phyloP scores from a whole-genome alignment of 2,113 vertebrate genomes.

The Atrichornis clamosus region DNA sequence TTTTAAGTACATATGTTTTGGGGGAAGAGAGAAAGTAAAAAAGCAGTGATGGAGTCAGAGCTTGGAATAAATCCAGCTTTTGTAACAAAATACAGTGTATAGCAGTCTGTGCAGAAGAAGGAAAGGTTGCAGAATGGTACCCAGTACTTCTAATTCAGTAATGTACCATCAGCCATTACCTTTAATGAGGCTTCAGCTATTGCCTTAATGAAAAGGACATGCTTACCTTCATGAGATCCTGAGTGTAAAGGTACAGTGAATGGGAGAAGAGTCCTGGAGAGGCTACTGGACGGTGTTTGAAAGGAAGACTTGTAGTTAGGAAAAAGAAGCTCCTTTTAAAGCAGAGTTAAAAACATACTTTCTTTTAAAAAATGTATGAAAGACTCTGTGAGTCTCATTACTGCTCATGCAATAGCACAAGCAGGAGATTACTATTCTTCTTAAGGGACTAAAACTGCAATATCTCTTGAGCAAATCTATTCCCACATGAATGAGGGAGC shows the following conservation, averaged over 20 bases:
- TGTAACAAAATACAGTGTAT: not conserved
- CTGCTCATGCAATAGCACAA: not conserved
- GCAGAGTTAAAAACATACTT: not conserved
- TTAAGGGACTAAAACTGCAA: not conserved
- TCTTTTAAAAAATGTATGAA: not conserved
- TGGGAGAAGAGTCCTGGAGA: not conserved
- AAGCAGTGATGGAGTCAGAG: conserved; percentile 1
- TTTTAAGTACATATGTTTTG: conserved; percentile 30
- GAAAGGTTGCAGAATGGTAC: not conserved
- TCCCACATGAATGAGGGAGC: not conserved
- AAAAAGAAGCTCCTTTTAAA: not conserved
- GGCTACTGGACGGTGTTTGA: not conserved
- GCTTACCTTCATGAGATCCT: not conserved
- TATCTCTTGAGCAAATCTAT: conserved; percentile 15
- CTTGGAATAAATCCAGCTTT: not conserved
- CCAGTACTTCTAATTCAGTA: not conserved
- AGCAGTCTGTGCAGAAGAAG: not conserved
- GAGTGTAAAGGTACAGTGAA: not conserved
- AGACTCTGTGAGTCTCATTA: not conserved
- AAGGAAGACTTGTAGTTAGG: not conserved
- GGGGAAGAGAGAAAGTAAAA: conserved; percentile 35
- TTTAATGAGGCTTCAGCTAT: not conserved
- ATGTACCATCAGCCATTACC: not conserved
- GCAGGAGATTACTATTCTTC: not conserved
- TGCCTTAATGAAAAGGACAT: not conserved